Conservation (phyloP, 2,888 invertebrate species). For the Lithophane socia region DNA sequence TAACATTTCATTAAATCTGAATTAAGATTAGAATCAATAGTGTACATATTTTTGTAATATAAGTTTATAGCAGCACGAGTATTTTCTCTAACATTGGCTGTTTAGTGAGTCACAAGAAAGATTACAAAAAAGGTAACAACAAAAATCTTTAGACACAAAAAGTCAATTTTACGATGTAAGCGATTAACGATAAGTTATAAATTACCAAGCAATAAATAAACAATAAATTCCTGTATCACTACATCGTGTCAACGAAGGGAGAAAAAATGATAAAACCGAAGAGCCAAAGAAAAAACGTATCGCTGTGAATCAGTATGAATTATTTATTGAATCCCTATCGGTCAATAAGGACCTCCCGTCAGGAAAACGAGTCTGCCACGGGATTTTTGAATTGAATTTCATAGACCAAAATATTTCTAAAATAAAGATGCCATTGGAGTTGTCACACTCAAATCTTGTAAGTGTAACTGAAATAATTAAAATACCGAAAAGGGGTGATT, state of each 20-base stretch:
- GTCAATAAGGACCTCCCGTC: conserved; percentile 30
- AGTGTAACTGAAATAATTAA: not conserved
- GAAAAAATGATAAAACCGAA: conserved; percentile 26
- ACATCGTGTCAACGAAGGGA: not conserved
- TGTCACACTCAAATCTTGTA: not conserved
- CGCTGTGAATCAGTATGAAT: conserved; percentile 36
- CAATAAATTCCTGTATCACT: not conserved
- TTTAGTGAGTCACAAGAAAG: not conserved
- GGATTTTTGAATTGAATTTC: conserved; percentile 18
- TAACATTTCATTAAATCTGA: not conserved
- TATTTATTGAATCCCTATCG: conserved; percentile 47
- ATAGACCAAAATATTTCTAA: not conserved
- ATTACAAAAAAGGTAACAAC: not conserved
- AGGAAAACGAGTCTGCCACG: not conserved
- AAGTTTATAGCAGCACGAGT: not conserved
- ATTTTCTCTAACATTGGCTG: not conserved
- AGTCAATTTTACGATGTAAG: not conserved
- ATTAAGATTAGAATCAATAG: not conserved
- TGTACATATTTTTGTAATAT: not conserved
- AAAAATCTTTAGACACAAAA: not conserved
- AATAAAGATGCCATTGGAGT: not conserved
- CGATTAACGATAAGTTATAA: not conserved
- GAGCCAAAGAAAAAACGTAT: conserved; percentile 32
- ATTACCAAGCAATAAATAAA: conserved; percentile 9
- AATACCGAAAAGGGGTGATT: not conserved